Percentiles rank a stretch among this genome's conserved stretches.
phyloP scores from a whole-genome alignment of 2,888 invertebrate genomes.

The Phaonia tiefii region DNA sequence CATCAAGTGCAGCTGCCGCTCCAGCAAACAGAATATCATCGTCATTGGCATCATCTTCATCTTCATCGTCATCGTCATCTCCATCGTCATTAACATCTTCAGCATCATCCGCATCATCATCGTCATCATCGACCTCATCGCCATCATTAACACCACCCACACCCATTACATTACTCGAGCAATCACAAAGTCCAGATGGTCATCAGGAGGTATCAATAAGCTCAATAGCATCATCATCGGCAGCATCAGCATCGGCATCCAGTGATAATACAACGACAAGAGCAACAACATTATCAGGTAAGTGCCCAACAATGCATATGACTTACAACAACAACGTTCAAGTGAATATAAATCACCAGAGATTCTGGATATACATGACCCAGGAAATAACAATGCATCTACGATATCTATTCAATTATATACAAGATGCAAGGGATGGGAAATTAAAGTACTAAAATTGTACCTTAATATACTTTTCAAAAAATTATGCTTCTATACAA shows the following conservation, averaged over 20 bases:
- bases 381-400: slow-evolving; percentile 75
- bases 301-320: slow-evolving; percentile 57
- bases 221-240: slow-evolving; percentile 69
- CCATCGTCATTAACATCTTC: slow-evolving; percentile 33
- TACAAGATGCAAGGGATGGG: background rate
- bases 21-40: slow-evolving; percentile 66
- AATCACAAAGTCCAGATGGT: slow-evolving; percentile 79
- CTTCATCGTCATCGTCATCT: slow-evolving; percentile 48
- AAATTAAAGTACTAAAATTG: too few species aligned
- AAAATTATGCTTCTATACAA: too few species aligned
- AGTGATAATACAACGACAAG: slow-evolving; percentile 53
- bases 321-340: background rate
- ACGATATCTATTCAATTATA: background rate
- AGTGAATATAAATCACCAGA: slow-evolving; percentile 18
- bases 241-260: slow-evolving; percentile 76
- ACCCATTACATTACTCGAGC: slow-evolving; percentile 77
- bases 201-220: slow-evolving; percentile 77
- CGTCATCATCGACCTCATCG: slow-evolving; percentile 70
- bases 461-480: too few species aligned
- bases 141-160: slow-evolving; percentile 76
- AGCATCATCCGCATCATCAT: slow-evolving; percentile 31
- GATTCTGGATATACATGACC: slow-evolving; percentile 74
- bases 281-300: slow-evolving; percentile 76
- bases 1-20: slow-evolving; percentile 65
- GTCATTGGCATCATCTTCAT: slow-evolving; percentile 56